These are phyloP conservation scores for Muricea muricata DNA, from an alignment of 92 coral and sea anemone species.

Conservation along the genomic window DNA sequence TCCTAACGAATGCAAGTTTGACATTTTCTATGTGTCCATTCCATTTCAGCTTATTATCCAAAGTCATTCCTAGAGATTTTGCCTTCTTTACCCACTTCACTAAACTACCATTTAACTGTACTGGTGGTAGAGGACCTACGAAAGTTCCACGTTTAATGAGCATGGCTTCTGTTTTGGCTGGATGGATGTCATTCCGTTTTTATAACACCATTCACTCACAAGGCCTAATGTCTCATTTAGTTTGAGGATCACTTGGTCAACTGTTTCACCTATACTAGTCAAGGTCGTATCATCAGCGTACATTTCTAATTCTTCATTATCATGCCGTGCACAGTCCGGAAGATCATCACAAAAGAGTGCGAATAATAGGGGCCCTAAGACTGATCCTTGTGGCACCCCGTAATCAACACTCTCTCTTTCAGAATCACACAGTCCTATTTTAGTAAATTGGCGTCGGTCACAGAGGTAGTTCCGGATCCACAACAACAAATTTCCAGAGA, in stretches of 20 bases:
- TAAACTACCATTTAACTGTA: conserved; percentile 4
- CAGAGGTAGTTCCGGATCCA: conserved; percentile 53
- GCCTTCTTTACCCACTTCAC: conserved; percentile 18
- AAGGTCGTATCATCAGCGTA: no score
- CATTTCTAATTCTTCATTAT: not conserved
- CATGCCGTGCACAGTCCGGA: conserved; percentile 2
- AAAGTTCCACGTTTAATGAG: not conserved
- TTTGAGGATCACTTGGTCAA: conserved; percentile 7
- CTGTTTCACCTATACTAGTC: conserved; percentile 1
- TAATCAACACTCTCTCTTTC: conserved; percentile 30
- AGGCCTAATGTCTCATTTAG: not conserved
- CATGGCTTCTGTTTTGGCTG: conserved; percentile 26
- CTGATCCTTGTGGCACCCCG: conserved; percentile 53
- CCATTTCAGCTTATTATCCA: conserved; percentile 6
- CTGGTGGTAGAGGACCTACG: conserved; percentile 29
- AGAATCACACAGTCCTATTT: conserved; percentile 34
- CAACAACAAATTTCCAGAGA: conserved; percentile 42
- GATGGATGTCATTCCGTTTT: conserved; percentile 15
- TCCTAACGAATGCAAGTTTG: not conserved
- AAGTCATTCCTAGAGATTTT: conserved; percentile 7
- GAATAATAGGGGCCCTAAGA: conserved; percentile 46
- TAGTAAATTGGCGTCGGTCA: conserved; percentile 43
- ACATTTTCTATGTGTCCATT: not conserved
- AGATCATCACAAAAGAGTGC: conserved; percentile 57
- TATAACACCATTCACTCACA: not conserved